These are phyloP conservation scores for Dinoponera quadriceps DNA, from an alignment of 1,140 invertebrate genomes.

Conservation along the genomic window DNA sequence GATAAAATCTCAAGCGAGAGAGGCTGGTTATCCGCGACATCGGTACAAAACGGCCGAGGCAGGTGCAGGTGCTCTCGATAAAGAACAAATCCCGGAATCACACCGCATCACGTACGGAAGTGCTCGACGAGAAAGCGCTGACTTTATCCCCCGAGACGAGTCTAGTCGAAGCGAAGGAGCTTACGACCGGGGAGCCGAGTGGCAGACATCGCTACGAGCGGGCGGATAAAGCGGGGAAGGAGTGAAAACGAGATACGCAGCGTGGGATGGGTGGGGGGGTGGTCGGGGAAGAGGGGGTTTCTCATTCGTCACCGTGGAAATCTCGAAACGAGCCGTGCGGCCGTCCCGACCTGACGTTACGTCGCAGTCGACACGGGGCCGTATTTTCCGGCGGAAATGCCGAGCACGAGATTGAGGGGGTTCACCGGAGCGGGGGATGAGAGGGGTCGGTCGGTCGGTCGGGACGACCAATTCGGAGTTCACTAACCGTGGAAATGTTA, in stretches of 20 bases:
- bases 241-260: constrained; percentile 49
- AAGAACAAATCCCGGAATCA: background rate
- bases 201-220: constrained; percentile 1
- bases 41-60: too few species aligned
- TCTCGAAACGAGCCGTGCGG: constrained; percentile 65
- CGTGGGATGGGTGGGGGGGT: background rate
- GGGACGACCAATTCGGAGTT: constrained; percentile 66
- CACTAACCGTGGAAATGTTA: constrained; percentile 72
- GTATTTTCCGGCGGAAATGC: constrained; percentile 66
- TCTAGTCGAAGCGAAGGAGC: constrained; percentile 28
- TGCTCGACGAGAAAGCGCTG: constrained; percentile 31
- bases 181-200: constrained; percentile 5
- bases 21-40: background rate
- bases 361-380: constrained; percentile 42
- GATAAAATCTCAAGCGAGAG: background rate
- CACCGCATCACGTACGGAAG: constrained; percentile 6
- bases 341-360: constrained; percentile 54
- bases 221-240: constrained; percentile 41
- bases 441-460: background rate
- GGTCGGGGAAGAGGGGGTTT: constrained; percentile 12
- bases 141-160: constrained; percentile 22
- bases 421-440: constrained; percentile 12
- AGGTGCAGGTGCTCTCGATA: background rate
- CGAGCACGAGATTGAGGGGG: constrained; percentile 64
- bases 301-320: constrained; percentile 65